Conservation (phyloP, 2,113 vertebrate genomes). For the Cryptotis parvus region DNA sequence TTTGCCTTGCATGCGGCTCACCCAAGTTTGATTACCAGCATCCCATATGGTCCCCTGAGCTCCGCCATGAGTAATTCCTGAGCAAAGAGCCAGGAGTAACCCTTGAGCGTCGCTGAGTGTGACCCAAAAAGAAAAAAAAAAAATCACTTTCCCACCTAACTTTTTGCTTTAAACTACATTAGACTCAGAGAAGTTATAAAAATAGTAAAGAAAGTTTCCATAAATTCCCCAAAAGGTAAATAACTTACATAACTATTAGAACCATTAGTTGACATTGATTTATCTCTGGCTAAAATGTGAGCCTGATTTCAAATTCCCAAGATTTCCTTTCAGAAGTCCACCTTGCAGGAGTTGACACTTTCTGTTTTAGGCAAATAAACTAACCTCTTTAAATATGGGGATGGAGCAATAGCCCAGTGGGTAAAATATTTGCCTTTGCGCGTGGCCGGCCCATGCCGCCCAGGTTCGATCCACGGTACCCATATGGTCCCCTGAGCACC, state of each 20-base stretch:
- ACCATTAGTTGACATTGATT: neutral
- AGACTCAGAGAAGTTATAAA: constrained; percentile 9
- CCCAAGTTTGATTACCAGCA: too few species aligned
- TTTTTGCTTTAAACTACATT: neutral
- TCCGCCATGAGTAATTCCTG: too few species aligned
- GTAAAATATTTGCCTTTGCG: too few species aligned
- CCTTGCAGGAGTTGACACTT: neutral
- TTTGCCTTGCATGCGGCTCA: too few species aligned
- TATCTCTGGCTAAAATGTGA: constrained; percentile 13
- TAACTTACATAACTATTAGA: constrained; percentile 29
- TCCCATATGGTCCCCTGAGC: too few species aligned
- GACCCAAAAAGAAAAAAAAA: too few species aligned
- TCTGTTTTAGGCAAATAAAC: constrained; percentile 52
- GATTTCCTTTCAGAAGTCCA: neutral
- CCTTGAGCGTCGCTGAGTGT: too few species aligned
- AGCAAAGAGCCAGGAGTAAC: too few species aligned
- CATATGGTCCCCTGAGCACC: too few species aligned
- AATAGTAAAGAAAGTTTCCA: neutral
- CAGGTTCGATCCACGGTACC: too few species aligned
- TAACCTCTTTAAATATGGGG: constrained; percentile 31
- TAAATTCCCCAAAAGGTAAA: neutral
- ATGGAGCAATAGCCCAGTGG: too few species aligned
- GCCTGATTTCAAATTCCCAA: neutral
- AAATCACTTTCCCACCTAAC: neutral
- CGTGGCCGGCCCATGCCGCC: too few species aligned